Evolutionary conservation across 1,140 invertebrate genomes (phyloP), one percentile per base, ranked within the genome.

Genomic region (Drosophila auraria): DNA sequence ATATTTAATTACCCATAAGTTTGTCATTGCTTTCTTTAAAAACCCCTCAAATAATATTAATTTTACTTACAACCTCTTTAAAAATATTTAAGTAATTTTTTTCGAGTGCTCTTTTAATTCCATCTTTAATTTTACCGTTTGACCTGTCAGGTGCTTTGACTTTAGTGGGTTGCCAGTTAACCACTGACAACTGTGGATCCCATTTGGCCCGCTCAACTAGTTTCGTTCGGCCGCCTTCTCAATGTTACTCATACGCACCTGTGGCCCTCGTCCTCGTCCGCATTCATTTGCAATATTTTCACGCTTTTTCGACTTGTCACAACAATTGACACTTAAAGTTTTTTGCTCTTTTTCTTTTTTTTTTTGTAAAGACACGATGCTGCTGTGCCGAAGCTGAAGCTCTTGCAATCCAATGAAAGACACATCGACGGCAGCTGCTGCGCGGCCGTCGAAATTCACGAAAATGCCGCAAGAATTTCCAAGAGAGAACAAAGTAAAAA

Each of bases 181-280:
- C 23, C 56, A 68, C 49, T 57, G 51, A 72, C 44, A 56, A 72
- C 56, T 61, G 73, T 66, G 71, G 47, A 73, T 74, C 53, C 71
- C 68, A 72, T 47, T 72, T 60, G 54, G 68, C 47, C 70, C 38
- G 70, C 49, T 83, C 83, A 78, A 87, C 81, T 87, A 78, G 83
- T 84, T 87, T 89, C 63, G 77, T 59, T 78, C 72, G 84, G 73
- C 83, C 84, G 84, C 82, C 81, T 83, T 87, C 65, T 87, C 84
- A 84, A 89, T 89, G 81, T 82, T 89, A 84, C 84, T 89, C 84
- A 90, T 89, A 89, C 86, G 84, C 84, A 89, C 84, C 84, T 89
- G 84, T 78, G 84, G 53, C 84, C 80, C 72, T 63, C 80, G 78
- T 61, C 72, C 49, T 63, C 58, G 71, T 71, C 51, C 59, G 73